phyloP scores from a whole-genome alignment of 2,888 invertebrate species.

The Exephanes ischioxanthus region DNA sequence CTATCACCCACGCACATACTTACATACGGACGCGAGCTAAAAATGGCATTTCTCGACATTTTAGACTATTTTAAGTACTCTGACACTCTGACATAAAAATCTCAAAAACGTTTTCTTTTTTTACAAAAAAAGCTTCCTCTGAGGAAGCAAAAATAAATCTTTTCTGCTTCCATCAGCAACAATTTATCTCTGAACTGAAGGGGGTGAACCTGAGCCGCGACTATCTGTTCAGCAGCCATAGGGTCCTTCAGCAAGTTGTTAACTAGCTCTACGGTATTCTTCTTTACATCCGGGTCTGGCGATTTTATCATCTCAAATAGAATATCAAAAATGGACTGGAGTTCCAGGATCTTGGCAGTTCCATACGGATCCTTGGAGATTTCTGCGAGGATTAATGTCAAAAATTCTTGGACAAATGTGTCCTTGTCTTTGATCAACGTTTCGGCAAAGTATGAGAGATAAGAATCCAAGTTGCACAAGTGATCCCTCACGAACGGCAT shows the following conservation, averaged over 20 bases:
- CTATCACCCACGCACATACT: no score
- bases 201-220: slow-evolving; percentile 71
- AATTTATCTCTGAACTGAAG: neutral
- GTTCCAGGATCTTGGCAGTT: slow-evolving; percentile 84
- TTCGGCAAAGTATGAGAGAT: slow-evolving; percentile 84
- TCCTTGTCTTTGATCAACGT: slow-evolving; percentile 84
- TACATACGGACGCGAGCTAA: no score
- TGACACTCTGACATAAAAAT: no score
- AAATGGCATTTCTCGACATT: no score
- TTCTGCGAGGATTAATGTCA: slow-evolving; percentile 86
- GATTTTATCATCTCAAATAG: slow-evolving; percentile 86
- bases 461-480: slow-evolving; percentile 83
- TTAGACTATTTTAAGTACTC: no score
- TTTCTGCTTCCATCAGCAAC: no score
- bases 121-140: no score
- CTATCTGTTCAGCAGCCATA: slow-evolving; percentile 84
- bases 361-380: slow-evolving; percentile 86
- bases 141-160: no score
- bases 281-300: slow-evolving; percentile 87
- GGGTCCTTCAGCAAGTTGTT: slow-evolving; percentile 86
- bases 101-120: no score
- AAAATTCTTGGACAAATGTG: slow-evolving; percentile 86
- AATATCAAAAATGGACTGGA: slow-evolving; percentile 85
- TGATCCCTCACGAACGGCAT: slow-evolving; percentile 85
- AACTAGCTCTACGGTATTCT: slow-evolving; percentile 86